Base-by-base conservation (phyloP, 2,888 invertebrate genomes). In the Gandaritis pyraliata region DNA sequence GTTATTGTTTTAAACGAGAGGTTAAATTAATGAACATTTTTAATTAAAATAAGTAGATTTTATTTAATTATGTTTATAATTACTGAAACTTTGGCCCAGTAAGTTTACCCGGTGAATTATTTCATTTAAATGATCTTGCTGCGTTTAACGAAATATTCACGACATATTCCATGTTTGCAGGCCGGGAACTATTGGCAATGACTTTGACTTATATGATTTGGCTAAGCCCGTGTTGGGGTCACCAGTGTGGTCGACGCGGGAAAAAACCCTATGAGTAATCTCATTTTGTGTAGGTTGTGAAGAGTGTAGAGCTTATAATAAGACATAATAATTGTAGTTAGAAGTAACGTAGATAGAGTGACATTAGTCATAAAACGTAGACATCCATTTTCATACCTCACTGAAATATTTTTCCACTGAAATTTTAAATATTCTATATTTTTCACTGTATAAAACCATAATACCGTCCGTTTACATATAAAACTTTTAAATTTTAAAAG, bases 261-360 rank as follows among this genome's bases (percentile, higher is more conserved):
- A n/a, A n/a, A n/a, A 23, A 16, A 43, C 43, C 43, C 16, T 16
- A 5, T 66, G 76, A 80, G 89, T 81, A 89, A 90, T 90, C 88
- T 89, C 88, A 88, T 82, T 78, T 81, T 76, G 71, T 79, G 67
- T 85, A 83, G 85, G 83, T 85, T 87, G 83, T 85, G 81, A 85
- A 69, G 72, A 80, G 77, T 65, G 58, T 69, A 68, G 66, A 67
- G 70, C 64, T 68, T 70, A 47, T 57, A 64, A 46, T 57, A 64
- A 63, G 15, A 63, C 47, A 64, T 61, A 47, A 38, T 29, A 39
- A 36, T 56, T 53, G 46, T 45, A 45, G 1, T 16, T 18, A 55
- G 6, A 12, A 10, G 4, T 38, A 46, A 53, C n/a, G 29, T 29
- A 16, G 15, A 1, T 23, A 18, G 18, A 4, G 6, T 18, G 13